A percentile compares a stretch with the other conserved stretches of the same genome.
These are phyloP conservation scores for Epinephelus malabaricus DNA, from an alignment of 2,797 vertebrate genomes.

Conservation along the genomic window DNA sequence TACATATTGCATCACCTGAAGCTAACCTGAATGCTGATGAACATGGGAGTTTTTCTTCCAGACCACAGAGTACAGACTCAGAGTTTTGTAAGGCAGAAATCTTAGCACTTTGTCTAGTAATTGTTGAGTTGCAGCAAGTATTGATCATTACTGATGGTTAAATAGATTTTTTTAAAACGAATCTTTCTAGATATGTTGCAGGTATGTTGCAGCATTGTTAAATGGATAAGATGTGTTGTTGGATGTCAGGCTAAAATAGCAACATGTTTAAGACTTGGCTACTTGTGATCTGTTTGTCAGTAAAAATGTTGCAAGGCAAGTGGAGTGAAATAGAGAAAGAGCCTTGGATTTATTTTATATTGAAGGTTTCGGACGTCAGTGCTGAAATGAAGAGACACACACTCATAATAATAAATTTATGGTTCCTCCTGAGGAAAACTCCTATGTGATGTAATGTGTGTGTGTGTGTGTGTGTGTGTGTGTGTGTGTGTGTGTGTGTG, in stretches of 20 bases:
- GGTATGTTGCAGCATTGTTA: neutral
- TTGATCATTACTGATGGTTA: constrained; percentile 14
- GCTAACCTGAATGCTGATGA: constrained; percentile 37
- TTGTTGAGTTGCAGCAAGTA: constrained; percentile 7
- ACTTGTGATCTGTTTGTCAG: neutral
- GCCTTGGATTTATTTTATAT: neutral
- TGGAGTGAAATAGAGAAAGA: too few species aligned
- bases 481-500: too few species aligned
- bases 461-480: too few species aligned
- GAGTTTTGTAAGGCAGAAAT: constrained; percentile 14
- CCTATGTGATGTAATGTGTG: too few species aligned
- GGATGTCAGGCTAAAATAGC: neutral
- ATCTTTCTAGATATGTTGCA: neutral
- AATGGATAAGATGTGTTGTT: neutral
- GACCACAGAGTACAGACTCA: constrained; percentile 20
- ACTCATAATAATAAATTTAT: neutral
- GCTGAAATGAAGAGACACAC: neutral
- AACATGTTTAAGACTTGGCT: neutral
- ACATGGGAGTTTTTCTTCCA: constrained; percentile 2
- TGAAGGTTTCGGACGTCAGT: neutral
- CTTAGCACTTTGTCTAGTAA: constrained; percentile 7
- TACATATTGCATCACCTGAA: constrained; percentile 43
- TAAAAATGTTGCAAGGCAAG: constrained; percentile 16
- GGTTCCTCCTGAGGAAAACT: neutral
- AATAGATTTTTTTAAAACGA: neutral